These are phyloP conservation scores for Megaptera novaeangliae DNA, from an alignment of 2,113 vertebrate species.

Conservation along the genomic window DNA sequence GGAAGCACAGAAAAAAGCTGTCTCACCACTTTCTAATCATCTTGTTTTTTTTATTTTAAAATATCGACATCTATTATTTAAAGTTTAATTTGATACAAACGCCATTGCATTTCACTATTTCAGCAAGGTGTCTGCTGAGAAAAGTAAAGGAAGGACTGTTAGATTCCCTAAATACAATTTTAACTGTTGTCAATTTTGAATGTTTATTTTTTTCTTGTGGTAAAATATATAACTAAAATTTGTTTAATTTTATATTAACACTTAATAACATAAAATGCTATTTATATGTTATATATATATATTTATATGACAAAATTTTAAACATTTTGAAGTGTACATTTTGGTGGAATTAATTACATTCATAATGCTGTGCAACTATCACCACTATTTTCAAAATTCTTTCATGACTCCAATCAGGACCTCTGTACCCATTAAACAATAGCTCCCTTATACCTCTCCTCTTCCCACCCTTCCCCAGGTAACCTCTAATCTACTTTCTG, in stretches of 20 bases:
- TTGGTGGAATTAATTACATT: background rate
- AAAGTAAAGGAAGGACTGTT: background rate
- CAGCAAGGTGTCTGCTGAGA: background rate
- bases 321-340: background rate
- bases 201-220: background rate
- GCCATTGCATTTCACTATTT: background rate
- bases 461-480: background rate
- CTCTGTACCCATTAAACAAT: background rate
- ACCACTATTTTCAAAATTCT: background rate
- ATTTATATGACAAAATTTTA: background rate
- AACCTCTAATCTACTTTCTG: background rate
- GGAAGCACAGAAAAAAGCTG: background rate
- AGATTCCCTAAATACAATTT: background rate
- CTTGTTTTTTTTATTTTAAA: background rate
- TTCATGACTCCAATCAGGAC: background rate
- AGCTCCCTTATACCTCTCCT: no score
- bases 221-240: background rate
- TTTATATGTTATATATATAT: background rate
- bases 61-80: background rate
- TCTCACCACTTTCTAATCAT: background rate
- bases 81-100: background rate
- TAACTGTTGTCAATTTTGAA: background rate
- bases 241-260: background rate
- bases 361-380: background rate
- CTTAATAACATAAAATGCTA: background rate